Base-by-base conservation (phyloP, 2,113 vertebrate genomes). In the Ondatra zibethicus region DNA sequence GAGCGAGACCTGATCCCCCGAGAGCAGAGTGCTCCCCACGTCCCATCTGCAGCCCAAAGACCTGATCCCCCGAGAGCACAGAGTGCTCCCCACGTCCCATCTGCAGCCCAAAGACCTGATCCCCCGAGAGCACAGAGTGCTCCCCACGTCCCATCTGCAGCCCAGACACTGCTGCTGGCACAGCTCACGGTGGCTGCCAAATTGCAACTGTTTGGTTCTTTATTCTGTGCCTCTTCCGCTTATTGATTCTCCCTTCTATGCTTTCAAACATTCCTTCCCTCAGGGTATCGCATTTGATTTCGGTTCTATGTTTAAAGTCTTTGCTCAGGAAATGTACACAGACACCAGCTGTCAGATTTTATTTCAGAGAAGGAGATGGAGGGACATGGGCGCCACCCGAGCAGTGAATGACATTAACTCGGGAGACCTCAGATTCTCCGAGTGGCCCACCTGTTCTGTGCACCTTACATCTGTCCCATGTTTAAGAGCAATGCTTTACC, bases 1-100 rank as follows among this genome's bases (percentile, higher is more conserved):
- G 42, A 36, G 4, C 5, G 13, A 33, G 25, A 27, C 52, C 25
- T 7, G 27, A 9, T 17, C 21, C 11, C 3, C 6, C 5, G n/a
- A n/a, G n/a, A n/a, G n/a, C 0, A 1, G 0, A 4, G 1, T n/a
- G 5, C 65, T 6, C 58, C 9, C 17, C 16, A n/a, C 0, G 14
- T n/a, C 78, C 36, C 52, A 11, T 31, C 42, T 9, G 47, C 33
- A 5, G 5, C 8, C 33, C 73, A 61, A 61, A 61, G 21, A 19
- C 50, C 23, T 11, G 27, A 9, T 17, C 21, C 11, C 3, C 6
- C 68, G 42, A n/a, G 63, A 36, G 19, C 2, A 1, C 0, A 1
- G 0, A 4, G 1, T n/a, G 5, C 65, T 6, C 58, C 9, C 17
- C 16, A n/a, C 0, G 14, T n/a, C 78, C 36, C 52, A 11, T 31